Evolutionary conservation across 2,888 invertebrate species (phyloP).

Genomic region (Leptopilina syphax): DNA sequence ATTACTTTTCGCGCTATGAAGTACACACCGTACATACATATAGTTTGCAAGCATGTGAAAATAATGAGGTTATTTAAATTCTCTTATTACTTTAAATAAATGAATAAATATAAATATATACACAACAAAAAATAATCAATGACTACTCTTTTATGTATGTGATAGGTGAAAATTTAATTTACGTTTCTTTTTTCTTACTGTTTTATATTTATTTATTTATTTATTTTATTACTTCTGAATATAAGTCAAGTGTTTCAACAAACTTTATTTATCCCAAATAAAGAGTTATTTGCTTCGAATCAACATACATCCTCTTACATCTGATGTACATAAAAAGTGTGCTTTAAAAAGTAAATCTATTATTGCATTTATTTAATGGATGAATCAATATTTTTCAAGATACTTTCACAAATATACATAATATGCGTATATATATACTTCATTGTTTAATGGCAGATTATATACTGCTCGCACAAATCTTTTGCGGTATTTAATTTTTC

Average conservation of each 20-base stretch:
- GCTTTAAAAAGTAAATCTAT: slow-evolving; percentile 27
- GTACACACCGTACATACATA: not conserved
- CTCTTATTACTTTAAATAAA: not conserved
- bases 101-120: not conserved
- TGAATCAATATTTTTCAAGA: slow-evolving; percentile 29
- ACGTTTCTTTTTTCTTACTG: no score
- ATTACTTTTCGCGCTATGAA: slow-evolving; percentile 25
- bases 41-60: not conserved
- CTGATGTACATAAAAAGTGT: slow-evolving; percentile 23
- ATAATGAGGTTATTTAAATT: slow-evolving; percentile 23
- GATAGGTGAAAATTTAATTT: not conserved
- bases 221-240: not conserved
- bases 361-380: slow-evolving; percentile 18
- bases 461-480: not conserved
- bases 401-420: not conserved
- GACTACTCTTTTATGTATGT: not conserved
- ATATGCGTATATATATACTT: not conserved
- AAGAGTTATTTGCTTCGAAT: slow-evolving; percentile 27
- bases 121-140: not conserved
- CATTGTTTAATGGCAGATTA: not conserved
- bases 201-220: no score
- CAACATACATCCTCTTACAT: slow-evolving; percentile 2
- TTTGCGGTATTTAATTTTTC: no score
- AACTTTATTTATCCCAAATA: slow-evolving; percentile 26
- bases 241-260: slow-evolving; percentile 19